Percentiles rank a stretch among this genome's conserved stretches.
These are phyloP conservation scores for Chlorospingus semifuscus DNA, from an alignment of 2,797 vertebrate genomes.

Conservation along the genomic window DNA sequence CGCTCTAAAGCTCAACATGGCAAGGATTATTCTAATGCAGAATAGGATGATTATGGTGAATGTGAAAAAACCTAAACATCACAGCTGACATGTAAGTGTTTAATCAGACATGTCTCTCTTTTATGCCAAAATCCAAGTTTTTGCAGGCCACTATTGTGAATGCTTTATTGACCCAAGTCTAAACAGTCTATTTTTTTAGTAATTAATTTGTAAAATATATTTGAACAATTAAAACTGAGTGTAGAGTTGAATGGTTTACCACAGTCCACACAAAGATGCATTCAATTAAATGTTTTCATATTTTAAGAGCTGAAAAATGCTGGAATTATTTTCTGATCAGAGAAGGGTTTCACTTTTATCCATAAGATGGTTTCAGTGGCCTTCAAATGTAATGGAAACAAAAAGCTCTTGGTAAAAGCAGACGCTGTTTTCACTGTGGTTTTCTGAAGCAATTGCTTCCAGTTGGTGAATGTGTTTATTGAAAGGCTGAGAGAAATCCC, in stretches of 20 bases:
- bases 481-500: conserved; percentile 46
- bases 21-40: neutral
- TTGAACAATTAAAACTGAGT: neutral
- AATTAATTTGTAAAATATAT: neutral
- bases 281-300: conserved; percentile 41
- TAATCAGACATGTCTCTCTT: neutral
- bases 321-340: conserved; percentile 26
- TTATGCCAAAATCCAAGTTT: neutral
- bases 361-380: conserved; percentile 6
- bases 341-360: conserved; percentile 4
- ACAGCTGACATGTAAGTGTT: neutral
- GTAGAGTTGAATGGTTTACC: neutral
- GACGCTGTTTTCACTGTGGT: conserved; percentile 44
- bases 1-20: neutral
- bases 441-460: conserved; percentile 67
- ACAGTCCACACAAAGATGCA: neutral
- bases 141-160: neutral
- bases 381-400: conserved; percentile 44
- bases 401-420: conserved; percentile 59
- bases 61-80: neutral
- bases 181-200: neutral
- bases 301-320: neutral
- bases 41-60: neutral
- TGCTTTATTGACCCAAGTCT: neutral
- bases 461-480: conserved; percentile 61